Conservation (phyloP, 2,113 vertebrate genomes). For the Nestor notabilis region DNA sequence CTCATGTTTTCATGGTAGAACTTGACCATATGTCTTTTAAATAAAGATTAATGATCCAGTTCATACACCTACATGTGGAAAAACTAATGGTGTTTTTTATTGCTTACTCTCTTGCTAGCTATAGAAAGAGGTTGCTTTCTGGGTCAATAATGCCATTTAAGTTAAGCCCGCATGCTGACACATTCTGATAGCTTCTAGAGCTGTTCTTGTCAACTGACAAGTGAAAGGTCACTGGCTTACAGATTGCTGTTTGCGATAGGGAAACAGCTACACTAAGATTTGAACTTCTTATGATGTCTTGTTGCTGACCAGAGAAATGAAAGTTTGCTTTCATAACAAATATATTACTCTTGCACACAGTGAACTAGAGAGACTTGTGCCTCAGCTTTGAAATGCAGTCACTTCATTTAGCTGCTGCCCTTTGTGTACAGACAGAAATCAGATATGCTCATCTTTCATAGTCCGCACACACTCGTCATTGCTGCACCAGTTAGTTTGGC, state of each 20-base stretch:
- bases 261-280: neutral
- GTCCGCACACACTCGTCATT: neutral
- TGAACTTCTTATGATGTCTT: neutral
- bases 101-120: neutral
- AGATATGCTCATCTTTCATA: neutral
- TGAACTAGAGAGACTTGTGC: neutral
- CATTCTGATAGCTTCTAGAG: constrained; percentile 43
- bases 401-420: neutral
- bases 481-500: neutral
- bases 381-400: neutral
- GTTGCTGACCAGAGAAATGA: neutral
- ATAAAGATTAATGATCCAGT: neutral
- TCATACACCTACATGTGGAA: neutral
- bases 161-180: constrained; percentile 30
- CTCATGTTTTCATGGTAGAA: neutral
- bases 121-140: constrained; percentile 48
- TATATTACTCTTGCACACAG: neutral
- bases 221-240: constrained; percentile 59
- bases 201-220: constrained; percentile 1
- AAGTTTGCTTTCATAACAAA: neutral
- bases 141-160: constrained; percentile 66
- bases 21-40: constrained; percentile 1
- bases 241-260: constrained; percentile 19
- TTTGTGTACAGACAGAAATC: neutral
- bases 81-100: neutral